These are phyloP conservation scores for Argya squamiceps DNA, from an alignment of 2,797 vertebrate species.

Conservation along the genomic window DNA sequence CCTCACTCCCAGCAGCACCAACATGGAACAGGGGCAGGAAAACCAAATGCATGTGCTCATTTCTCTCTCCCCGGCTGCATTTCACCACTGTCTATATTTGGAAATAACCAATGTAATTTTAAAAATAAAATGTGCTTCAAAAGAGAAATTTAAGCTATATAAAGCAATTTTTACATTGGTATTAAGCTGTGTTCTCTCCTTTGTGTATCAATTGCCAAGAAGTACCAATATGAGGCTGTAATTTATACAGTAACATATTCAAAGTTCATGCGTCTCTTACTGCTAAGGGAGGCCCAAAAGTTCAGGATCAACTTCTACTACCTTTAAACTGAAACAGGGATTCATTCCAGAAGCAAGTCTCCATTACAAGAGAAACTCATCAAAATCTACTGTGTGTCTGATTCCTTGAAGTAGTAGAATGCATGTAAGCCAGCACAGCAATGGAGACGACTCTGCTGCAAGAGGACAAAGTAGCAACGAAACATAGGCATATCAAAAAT, in stretches of 20 bases:
- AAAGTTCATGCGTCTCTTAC: not conserved
- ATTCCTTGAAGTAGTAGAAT: not conserved
- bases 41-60: accelerated
- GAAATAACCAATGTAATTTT: not conserved
- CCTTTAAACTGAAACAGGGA: not conserved
- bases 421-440: not conserved
- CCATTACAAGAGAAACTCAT: not conserved
- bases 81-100: not conserved
- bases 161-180: not conserved
- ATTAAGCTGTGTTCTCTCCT: not conserved
- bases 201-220: not conserved
- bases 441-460: not conserved
- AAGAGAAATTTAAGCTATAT: not conserved
- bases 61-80: not conserved
- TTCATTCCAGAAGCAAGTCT: not conserved
- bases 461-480: not conserved
- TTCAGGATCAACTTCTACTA: not conserved
- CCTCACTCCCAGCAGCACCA: not conserved
- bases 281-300: not conserved
- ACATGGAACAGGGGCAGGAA: accelerated
- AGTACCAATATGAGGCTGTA: not conserved
- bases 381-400: not conserved
- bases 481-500: not conserved
- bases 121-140: slow-evolving; percentile 13
- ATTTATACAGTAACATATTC: not conserved